These are phyloP conservation scores for Poicephalus meyeri DNA, from an alignment of 2,113 vertebrate genomes.

Conservation along the genomic window DNA sequence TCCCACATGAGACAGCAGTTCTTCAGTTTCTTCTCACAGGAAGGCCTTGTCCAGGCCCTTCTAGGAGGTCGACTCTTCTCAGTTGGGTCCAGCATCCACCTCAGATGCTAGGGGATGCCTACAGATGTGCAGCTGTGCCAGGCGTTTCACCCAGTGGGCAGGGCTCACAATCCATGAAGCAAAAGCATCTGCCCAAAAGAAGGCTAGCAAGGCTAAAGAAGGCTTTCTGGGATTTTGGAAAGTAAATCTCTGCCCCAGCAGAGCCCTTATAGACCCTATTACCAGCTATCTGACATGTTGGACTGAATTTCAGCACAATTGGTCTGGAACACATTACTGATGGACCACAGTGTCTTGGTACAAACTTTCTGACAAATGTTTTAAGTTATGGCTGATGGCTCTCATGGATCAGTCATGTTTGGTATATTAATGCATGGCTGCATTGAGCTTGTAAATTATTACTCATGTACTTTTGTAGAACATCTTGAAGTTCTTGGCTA, in stretches of 20 bases:
- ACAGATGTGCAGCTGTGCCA: neutral
- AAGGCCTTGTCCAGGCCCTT: neutral
- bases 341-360: neutral
- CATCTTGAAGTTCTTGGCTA: slow-evolving; percentile 11
- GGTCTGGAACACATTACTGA: neutral
- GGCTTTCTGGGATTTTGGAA: neutral
- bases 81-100: neutral
- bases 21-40: neutral
- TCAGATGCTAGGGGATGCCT: neutral
- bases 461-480: neutral
- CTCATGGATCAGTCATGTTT: neutral
- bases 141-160: neutral
- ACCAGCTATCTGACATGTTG: neutral
- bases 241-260: neutral
- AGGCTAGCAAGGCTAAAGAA: neutral
- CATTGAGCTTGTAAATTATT: neutral
- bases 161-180: neutral
- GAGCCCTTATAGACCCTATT: neutral
- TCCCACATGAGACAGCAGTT: neutral
- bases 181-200: neutral
- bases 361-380: neutral
- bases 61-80: neutral
- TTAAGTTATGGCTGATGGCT: neutral
- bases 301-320: neutral
- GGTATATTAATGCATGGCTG: neutral